Evolutionary conservation across 1,140 invertebrate species (phyloP), one percentile per base, ranked within the genome.

Genomic region (Drosophila miranda): DNA sequence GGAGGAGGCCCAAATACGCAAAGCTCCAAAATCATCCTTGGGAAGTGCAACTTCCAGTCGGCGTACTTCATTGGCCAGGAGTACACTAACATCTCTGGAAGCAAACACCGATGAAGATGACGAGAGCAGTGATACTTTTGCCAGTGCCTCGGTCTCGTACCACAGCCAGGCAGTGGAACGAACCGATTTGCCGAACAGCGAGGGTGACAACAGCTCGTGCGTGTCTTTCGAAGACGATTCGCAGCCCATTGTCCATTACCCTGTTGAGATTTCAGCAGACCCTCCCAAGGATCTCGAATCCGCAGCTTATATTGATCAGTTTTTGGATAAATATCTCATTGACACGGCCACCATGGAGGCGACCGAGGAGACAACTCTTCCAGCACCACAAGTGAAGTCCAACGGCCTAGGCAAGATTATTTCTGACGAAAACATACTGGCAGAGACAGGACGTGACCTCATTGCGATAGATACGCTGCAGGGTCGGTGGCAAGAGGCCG

Each of bases 341-440:
- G 94, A 95, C 78, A 94, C 93, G 41, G 93, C 94, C 76, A 94
- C 94, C 0, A 93, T 93, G 4, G 94, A 94, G 69, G 94, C 78
- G 5, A 90, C 78, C 13, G 89, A 90, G 26, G 72, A 78, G 11
- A 60, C 59, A 1, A 3, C 58, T 11, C 26, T 21, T 3, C 28
- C 55, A 19, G 21, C 43, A 6, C 21, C 38, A 2, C 23, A 52
- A 8, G 45, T 45, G 1, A 48, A 63, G 2, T 11, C 49, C n/a
- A 89, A 89, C 67, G 76, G 82, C 2, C 56, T 68, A 23, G 66
- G 58, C 9, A 81, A 69, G 26, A 58, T 45, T 42, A 80, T 53
- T 43, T 78, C 78, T 0, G 90, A 91, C 46, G 90, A 90, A 6
- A 90, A 91, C 59, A 76, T 91, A 42, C 41, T 91, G 2, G 61